Evolutionary conservation across 2,888 invertebrate species (phyloP).

Genomic region (Galerucella pusilla): DNA sequence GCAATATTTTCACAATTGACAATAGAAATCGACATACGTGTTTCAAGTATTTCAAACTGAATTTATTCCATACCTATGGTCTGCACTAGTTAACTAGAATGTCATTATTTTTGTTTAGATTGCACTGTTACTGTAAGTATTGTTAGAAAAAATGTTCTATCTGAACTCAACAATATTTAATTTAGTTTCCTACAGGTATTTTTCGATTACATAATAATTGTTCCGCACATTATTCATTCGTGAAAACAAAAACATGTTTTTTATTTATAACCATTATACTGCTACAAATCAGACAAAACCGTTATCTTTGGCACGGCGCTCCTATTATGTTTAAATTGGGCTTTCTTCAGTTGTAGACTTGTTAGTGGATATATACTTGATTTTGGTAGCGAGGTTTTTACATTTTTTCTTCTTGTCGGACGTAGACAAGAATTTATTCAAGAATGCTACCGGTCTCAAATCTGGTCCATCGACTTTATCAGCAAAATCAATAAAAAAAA

Average conservation of each 20-base stretch:
- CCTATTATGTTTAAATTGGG: conserved; percentile 7
- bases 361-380: conserved; percentile 4
- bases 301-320: conserved; percentile 8
- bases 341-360: conserved; percentile 3
- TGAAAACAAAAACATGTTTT: conserved; percentile 5
- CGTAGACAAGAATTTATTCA: conserved; percentile 7
- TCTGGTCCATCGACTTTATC: conserved; percentile 8
- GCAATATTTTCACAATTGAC: too few species aligned
- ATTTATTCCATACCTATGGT: background rate
- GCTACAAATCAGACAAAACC: conserved; percentile 5
- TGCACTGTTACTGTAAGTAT: too few species aligned
- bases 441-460: conserved; percentile 14
- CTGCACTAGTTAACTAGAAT: background rate
- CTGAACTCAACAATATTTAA: too few species aligned
- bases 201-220: background rate
- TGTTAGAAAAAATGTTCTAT: too few species aligned
- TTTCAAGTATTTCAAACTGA: background rate
- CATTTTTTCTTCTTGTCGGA: conserved; percentile 13
- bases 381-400: conserved; percentile 9
- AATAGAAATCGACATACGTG: background rate
- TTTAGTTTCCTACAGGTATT: background rate
- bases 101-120: too few species aligned
- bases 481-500: conserved; percentile 7
- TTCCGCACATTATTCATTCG: background rate
- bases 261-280: background rate